These are phyloP conservation scores for Protodeltote pygarga DNA, from an alignment of 2,888 invertebrate genomes.

Conservation along the genomic window DNA sequence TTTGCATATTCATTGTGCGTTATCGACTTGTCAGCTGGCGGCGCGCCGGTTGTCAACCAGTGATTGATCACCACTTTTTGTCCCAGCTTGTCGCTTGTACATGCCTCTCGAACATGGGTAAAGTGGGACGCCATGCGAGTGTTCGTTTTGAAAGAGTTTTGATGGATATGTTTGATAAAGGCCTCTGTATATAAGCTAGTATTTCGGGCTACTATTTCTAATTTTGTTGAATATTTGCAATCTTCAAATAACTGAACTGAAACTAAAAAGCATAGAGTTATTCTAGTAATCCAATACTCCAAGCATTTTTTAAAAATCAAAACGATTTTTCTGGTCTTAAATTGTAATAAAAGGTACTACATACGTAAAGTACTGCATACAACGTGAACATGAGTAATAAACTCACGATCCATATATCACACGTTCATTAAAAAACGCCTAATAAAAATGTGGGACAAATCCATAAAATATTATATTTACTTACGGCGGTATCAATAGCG, in stretches of 20 bases:
- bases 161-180: constrained; percentile 16
- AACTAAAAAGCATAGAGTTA: too few species aligned
- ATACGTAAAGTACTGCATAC: too few species aligned
- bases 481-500: constrained; percentile 12
- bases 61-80: constrained; percentile 43
- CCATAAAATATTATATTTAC: constrained; percentile 19
- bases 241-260: too few species aligned
- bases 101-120: constrained; percentile 9
- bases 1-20: constrained; percentile 53
- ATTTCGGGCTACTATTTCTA: too few species aligned
- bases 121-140: constrained; percentile 18
- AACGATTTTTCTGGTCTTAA: too few species aligned
- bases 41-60: constrained; percentile 26
- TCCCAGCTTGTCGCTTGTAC: constrained; percentile 16
- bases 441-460: constrained; percentile 8
- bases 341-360: too few species aligned
- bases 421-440: too few species aligned
- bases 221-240: too few species aligned
- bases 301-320: too few species aligned
- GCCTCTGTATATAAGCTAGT: not conserved
- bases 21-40: constrained; percentile 27
- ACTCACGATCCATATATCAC: too few species aligned
- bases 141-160: constrained; percentile 17
- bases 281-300: too few species aligned
- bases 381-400: too few species aligned